Conservation (phyloP, 1,140 invertebrate genomes). For the Bombus huntii region DNA sequence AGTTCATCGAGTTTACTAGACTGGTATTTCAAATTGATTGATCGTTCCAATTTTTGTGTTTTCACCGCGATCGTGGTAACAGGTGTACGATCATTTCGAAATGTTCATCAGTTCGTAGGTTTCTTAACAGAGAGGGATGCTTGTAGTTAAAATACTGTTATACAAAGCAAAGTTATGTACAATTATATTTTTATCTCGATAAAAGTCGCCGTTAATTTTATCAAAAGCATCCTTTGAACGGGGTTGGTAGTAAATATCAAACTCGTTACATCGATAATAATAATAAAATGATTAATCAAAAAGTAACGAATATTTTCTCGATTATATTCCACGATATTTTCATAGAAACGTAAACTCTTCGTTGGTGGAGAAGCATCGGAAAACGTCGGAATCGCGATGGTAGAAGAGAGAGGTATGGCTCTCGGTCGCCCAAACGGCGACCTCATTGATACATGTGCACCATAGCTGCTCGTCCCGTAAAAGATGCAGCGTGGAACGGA, state of each 20-base stretch:
- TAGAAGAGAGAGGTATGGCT: neutral
- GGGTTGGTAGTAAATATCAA: too few species aligned
- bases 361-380: neutral
- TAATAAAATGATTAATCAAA: too few species aligned
- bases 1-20: neutral
- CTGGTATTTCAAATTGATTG: neutral
- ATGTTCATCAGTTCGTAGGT: too few species aligned
- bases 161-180: too few species aligned
- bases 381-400: neutral
- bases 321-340: neutral
- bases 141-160: too few species aligned
- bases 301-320: neutral
- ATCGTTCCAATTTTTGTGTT: neutral
- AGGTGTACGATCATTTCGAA: too few species aligned
- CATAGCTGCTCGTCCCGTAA: slow-evolving; percentile 30
- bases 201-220: too few species aligned
- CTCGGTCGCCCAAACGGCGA: slow-evolving; percentile 41
- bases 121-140: too few species aligned
- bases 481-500: slow-evolving; percentile 46
- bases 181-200: too few species aligned
- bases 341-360: neutral
- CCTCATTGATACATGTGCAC: slow-evolving; percentile 54
- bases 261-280: too few species aligned
- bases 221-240: too few species aligned
- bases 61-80: too few species aligned